Evolutionary conservation across 2,888 invertebrate genomes (phyloP).

Genomic region (Pristionchus fissidentatus): DNA sequence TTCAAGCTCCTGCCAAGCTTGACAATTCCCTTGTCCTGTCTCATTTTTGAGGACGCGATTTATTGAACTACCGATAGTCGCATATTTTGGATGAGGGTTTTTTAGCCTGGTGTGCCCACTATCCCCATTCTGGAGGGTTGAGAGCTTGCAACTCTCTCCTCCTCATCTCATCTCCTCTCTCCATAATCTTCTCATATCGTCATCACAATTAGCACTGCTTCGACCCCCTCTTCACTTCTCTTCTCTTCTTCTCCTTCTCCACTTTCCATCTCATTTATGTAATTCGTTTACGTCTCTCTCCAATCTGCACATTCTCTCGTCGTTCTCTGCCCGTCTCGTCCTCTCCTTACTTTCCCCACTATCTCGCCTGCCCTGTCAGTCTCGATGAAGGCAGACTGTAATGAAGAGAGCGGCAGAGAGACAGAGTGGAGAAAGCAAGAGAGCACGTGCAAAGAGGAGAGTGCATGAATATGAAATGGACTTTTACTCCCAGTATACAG

Average conservation of each 20-base stretch:
- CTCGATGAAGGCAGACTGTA: constrained; percentile 23
- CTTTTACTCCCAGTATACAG: neutral
- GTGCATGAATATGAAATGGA: neutral
- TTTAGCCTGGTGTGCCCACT: no score
- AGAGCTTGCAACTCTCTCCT: neutral
- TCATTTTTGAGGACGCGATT: no score
- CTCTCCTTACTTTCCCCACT: neutral
- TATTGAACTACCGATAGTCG: no score
- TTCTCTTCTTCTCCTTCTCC: constrained; percentile 25
- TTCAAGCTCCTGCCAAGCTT: no score
- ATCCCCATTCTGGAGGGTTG: no score
- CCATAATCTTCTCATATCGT: neutral
- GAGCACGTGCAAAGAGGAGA: neutral
- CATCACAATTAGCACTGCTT: neutral
- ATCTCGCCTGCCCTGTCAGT: neutral
- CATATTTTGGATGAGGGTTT: no score
- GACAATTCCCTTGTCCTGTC: no score
- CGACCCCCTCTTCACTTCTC: neutral
- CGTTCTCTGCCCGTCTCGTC: neutral
- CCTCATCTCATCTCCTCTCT: neutral
- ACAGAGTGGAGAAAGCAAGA: neutral
- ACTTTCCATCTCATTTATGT: constrained; percentile 36
- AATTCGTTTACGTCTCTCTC: constrained; percentile 24
- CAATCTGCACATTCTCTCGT: neutral
- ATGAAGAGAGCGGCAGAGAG: neutral